Evolutionary conservation across 2,113 vertebrate genomes (phyloP).

Genomic region (Ctenomys sociabilis): DNA sequence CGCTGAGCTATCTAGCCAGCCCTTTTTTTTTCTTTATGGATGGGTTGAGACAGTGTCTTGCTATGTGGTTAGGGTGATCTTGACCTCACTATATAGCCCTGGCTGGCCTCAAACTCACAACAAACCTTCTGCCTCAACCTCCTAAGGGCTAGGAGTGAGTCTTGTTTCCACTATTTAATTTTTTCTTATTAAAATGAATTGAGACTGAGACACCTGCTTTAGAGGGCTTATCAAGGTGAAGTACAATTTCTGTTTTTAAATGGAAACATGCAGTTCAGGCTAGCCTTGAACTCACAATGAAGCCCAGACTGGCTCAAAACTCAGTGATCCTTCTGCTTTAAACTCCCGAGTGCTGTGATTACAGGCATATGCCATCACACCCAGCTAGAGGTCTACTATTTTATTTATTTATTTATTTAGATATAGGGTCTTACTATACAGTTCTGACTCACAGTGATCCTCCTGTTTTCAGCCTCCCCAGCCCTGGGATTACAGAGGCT

Average conservation of each 20-base stretch:
- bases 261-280: not conserved
- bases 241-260: not conserved
- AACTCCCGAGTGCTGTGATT: not conserved
- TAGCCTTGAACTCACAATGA: not conserved
- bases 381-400: not conserved
- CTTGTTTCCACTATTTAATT: constrained; percentile 23
- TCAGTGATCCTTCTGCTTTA: not conserved
- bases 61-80: not conserved
- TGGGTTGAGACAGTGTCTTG: not conserved
- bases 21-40: no score
- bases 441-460: no score
- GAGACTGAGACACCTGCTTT: constrained; percentile 20
- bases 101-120: not conserved
- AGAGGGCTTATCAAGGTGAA: not conserved
- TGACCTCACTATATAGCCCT: not conserved
- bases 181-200: not conserved
- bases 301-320: not conserved
- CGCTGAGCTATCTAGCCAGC: no score
- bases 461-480: no score
- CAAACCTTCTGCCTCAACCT: not conserved
- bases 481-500: no score
- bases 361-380: not conserved
- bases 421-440: no score
- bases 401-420: no score
- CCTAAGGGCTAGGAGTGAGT: not conserved